Evolutionary conservation across 2,888 invertebrate genomes (phyloP), one percentile per base, ranked within the genome.

Genomic region (Actias luna): DNA sequence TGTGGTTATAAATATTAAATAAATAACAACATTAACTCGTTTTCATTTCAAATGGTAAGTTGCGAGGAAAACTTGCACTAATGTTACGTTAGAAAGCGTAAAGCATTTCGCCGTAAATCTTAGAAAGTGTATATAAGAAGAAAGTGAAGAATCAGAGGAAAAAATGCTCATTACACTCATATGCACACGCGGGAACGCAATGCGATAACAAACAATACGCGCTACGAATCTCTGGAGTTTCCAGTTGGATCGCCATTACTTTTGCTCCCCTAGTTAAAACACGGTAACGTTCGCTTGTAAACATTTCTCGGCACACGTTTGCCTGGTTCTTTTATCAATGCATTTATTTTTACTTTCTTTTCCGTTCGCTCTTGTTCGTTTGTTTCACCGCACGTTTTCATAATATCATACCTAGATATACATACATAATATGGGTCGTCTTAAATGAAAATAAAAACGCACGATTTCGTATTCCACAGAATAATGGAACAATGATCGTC

Each of bases 291-390:
- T 84, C 81, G 79, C 83, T 85, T 79, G 77, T 78, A 80, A 82
- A 82, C 85, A 79, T 86, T 85, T 84, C 87, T 87, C 82, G 71
- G 77, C 81, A 82, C 85, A 82, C 80, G 88, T 84, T 85, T 81
- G 83, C 87, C 87, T 87, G 87, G 84, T 88, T 90, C 87, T 87
- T 86, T 83, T 88, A 87, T 83, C 85, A 78, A 82, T 88, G 89
- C 84, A 85, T 86, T 89, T 88, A 91, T 90, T 92, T 91, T 92
- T 92, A 92, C 92, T 92, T 92, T 92, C 92, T 88, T 89, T 89
- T 89, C 88, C 88, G 84, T 87, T 91, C 91, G 88, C 91, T 89
- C 88, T 90, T 90, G 74, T 85, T 82, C 73, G 78, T 83, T 87
- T 81, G 80, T 81, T 82, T 79, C 77, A 76, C 68, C 58, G 65